A percentile compares a stretch with the other conserved stretches of the same genome.
Evolutionary conservation across 2,888 invertebrate genomes (phyloP).

Genomic region (Thereva nobilitata): DNA sequence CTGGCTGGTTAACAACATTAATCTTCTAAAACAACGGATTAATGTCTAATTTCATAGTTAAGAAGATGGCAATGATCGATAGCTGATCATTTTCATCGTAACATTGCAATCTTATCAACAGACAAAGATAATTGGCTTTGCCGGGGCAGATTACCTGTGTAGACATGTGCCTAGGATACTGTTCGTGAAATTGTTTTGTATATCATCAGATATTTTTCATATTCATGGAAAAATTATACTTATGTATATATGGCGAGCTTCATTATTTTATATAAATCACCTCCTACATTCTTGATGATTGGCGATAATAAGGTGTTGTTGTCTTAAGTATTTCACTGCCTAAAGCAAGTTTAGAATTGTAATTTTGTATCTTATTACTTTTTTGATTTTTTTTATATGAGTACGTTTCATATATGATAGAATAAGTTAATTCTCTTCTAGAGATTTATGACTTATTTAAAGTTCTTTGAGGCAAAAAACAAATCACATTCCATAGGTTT

Average conservation of each 20-base stretch:
- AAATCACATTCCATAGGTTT: too few species aligned
- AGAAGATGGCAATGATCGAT: slow-evolving; percentile 39
- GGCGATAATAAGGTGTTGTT: slow-evolving; percentile 17
- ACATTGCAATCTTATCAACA: slow-evolving; percentile 29
- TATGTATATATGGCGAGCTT: neutral
- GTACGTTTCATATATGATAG: too few species aligned
- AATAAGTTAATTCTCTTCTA: too few species aligned
- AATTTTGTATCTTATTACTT: too few species aligned
- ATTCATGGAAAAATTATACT: neutral
- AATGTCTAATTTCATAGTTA: slow-evolving; percentile 40
- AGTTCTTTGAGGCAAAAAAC: too few species aligned
- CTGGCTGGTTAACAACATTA: slow-evolving; percentile 36
- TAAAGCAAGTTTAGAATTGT: too few species aligned
- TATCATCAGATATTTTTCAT: slow-evolving; percentile 7
- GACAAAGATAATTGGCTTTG: slow-evolving; percentile 18
- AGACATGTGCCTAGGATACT: too few species aligned
- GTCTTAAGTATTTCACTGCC: neutral
- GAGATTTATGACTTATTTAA: too few species aligned
- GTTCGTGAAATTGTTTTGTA: neutral
- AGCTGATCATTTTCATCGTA: slow-evolving; percentile 30
- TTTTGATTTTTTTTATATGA: too few species aligned
- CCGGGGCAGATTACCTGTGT: neutral
- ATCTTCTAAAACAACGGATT: slow-evolving; percentile 40
- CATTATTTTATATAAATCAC: slow-evolving; percentile 23
- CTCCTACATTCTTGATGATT: slow-evolving; percentile 22